Percentiles rank a stretch among this genome's conserved stretches.
Evolutionary conservation across 2,888 invertebrate species (phyloP).

Genomic region (Lasiommata megera): DNA sequence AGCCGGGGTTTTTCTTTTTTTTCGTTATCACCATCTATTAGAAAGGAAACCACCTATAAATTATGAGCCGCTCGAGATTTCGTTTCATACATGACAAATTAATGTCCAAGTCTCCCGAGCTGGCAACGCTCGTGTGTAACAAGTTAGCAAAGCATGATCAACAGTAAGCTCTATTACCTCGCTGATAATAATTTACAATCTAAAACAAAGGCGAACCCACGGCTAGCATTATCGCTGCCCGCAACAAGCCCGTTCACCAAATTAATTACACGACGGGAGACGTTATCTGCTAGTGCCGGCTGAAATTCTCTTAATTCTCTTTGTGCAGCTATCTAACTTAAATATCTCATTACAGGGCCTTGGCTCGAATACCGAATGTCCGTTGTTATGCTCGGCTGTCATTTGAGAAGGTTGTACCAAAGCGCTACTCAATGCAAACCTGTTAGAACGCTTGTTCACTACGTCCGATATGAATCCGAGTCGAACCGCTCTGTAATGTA

Average conservation of each 20-base stretch:
- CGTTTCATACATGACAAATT: too few relatives aligned
- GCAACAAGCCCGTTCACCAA: constrained; percentile 24
- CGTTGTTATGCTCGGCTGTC: constrained; percentile 75
- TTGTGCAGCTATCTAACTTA: constrained; percentile 62
- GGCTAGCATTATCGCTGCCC: constrained; percentile 16
- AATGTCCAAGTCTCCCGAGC: too few relatives aligned
- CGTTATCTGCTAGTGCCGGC: constrained; percentile 51
- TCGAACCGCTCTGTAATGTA: not conserved
- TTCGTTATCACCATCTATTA: too few relatives aligned
- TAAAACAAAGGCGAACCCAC: constrained; percentile 17
- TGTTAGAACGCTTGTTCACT: constrained; percentile 44
- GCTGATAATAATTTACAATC: constrained; percentile 17
- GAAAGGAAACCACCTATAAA: too few relatives aligned
- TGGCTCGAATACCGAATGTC: constrained; percentile 77
- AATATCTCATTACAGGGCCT: constrained; percentile 77
- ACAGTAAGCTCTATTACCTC: constrained; percentile 10
- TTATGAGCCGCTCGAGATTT: too few relatives aligned
- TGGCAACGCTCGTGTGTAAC: not conserved
- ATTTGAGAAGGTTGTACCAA: constrained; percentile 75
- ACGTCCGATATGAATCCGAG: constrained; percentile 2
- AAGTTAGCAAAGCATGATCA: not conserved
- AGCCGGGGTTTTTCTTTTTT: too few relatives aligned
- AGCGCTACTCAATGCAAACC: constrained; percentile 73
- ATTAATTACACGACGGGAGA: constrained; percentile 48
- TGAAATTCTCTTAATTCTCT: constrained; percentile 65